Base-by-base conservation (phyloP, 2,888 invertebrate species). In the Ornithoptera priamus region DNA sequence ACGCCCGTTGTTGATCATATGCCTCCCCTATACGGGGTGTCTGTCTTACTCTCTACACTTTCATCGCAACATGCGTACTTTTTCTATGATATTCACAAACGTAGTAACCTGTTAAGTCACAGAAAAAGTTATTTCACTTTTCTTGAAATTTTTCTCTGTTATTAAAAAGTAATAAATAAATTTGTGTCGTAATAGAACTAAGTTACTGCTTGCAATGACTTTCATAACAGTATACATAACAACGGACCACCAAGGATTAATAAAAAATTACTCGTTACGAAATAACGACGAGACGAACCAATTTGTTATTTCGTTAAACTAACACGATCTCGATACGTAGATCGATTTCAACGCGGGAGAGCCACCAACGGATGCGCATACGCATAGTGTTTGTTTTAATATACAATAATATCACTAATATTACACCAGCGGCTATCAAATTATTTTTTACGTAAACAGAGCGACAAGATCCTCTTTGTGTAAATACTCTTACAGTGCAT, bases 301-400 rank as follows among this genome's bases (percentile, higher is more conserved):
- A 75, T 78, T 72, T 86, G 83, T 88, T 85, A 79, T 85, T 84
- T 84, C 75, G 80, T 82, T 81, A 84, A 84, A 86, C 83, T 85
- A 73, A 73, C 75, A 76, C 78, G 78, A 79, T 84, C 84, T 85
- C 82, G 82, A 83, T 80, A 75, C 78, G 74, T 81, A 81, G 79
- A 76, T 78, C 77, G 75, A 80, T 78, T 74, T 50, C 46, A 68
- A 62, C 18, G 50, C 46, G 30, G 56, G 50, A 74, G 76, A 76
- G 76, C 75, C 73, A 50, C 72, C 75, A 75, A 72, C 73, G 73
- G 67, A 71, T 60, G 50, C 64, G 64, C 57, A 10, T 8, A 57
- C 70, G 70, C 64, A 65, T 59, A 63, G 71, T 79, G 74, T 78
- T 79, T 79, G 72, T 75, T 74, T 77, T 74, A 72, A 74, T 72